Evolutionary conservation across 2,113 vertebrate species (phyloP).

Genomic region (Girardinichthys multiradiatus): DNA sequence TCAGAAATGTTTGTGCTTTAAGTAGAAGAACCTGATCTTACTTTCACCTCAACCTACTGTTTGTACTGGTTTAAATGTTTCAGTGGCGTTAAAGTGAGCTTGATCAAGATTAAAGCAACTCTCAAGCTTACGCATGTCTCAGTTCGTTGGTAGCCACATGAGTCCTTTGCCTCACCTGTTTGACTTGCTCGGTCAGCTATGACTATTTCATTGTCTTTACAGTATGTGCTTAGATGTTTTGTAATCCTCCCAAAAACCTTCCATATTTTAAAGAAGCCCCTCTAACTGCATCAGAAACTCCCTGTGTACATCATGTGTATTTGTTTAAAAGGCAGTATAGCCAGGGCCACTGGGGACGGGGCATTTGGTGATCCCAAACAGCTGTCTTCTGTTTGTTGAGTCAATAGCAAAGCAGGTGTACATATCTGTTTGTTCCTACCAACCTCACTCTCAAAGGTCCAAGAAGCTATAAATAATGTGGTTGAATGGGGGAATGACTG

Average conservation of each 20-base stretch:
- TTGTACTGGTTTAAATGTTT: neutral
- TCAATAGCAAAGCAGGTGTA: slow-evolving; percentile 39
- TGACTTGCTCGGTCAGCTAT: slow-evolving; percentile 72
- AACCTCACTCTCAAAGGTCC: slow-evolving; percentile 14
- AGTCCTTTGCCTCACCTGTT: slow-evolving; percentile 77
- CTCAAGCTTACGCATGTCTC: slow-evolving; percentile 9
- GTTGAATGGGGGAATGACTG: no score
- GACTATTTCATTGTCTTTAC: slow-evolving; percentile 43
- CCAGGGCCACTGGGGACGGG: slow-evolving; percentile 5
- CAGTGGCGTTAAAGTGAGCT: neutral
- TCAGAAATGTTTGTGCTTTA: neutral
- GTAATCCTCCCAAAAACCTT: slow-evolving; percentile 1
- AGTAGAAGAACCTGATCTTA: neutral
- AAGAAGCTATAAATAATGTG: no score
- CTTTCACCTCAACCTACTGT: neutral
- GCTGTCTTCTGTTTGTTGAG: slow-evolving; percentile 79
- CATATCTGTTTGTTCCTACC: slow-evolving; percentile 13
- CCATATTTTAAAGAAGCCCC: neutral
- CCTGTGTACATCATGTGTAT: neutral
- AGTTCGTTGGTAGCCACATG: slow-evolving; percentile 23
- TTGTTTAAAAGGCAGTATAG: neutral
- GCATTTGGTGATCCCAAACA: slow-evolving; percentile 60
- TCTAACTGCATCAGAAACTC: neutral
- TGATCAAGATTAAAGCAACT: neutral
- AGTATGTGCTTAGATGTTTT: slow-evolving; percentile 14